These are phyloP conservation scores for Elmis aenea DNA, from an alignment of 2,888 invertebrate species.

Conservation along the genomic window DNA sequence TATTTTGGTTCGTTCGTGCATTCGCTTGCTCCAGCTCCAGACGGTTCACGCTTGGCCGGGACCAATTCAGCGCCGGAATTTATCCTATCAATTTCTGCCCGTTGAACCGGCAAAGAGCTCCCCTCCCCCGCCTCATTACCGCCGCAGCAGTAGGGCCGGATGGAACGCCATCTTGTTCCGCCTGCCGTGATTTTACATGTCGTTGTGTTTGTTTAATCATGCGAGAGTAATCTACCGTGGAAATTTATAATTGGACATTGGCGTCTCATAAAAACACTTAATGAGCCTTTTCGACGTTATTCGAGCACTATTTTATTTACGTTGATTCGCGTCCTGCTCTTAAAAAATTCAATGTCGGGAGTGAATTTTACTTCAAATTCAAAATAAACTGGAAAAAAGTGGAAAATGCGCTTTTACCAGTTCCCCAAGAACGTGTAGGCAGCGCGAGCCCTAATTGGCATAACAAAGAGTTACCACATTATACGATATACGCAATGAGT, in stretches of 20 bases:
- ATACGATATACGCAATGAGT: too few relatives aligned
- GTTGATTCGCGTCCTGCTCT: too few relatives aligned
- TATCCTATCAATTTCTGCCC: conserved; percentile 62
- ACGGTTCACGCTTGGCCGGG: conserved; percentile 53
- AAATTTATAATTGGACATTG: conserved; percentile 43
- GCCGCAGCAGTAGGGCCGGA: conserved; percentile 35
- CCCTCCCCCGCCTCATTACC: conserved; percentile 32
- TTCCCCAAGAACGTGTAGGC: too few relatives aligned
- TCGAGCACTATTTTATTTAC: conserved; percentile 1
- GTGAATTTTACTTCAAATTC: too few relatives aligned
- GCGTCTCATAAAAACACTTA: conserved; percentile 24
- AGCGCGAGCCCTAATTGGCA: too few relatives aligned
- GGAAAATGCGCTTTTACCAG: too few relatives aligned
- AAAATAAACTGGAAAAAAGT: too few relatives aligned
- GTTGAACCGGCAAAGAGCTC: conserved; percentile 56
- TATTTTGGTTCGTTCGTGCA: conserved; percentile 21
- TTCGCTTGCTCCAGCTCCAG: conserved; percentile 37
- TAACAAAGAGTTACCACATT: too few relatives aligned
- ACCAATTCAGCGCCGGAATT: conserved; percentile 60
- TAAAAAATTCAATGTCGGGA: too few relatives aligned
- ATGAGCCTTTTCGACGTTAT: conserved; percentile 24
- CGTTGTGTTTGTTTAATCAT: conserved; percentile 45
- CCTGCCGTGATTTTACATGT: conserved; percentile 43
- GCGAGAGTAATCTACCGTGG: conserved; percentile 36
- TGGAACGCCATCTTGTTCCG: conserved; percentile 44